Evolutionary conservation across 2,797 vertebrate genomes (phyloP), one percentile per base, ranked within the genome.

Genomic region (Neoniphon sammara): DNA sequence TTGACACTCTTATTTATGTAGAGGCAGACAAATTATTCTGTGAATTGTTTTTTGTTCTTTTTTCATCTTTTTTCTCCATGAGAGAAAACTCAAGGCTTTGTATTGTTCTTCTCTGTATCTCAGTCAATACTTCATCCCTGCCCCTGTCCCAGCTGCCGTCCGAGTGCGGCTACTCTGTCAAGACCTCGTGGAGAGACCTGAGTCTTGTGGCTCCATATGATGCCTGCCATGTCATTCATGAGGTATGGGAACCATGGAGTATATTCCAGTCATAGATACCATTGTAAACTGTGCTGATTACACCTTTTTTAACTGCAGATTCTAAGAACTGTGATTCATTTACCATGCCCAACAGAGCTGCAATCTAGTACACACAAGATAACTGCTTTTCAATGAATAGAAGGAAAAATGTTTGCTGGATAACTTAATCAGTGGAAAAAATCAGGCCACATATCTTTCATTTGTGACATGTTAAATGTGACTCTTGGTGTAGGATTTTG

Each of bases 91-190:
- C 4, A 10, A 50, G 0, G 1, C 20, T 64, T 69, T 75, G 15
- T 50, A 15, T 47, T 53, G 2, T 67, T 10, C 31, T 27, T 15
- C 0, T 71, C 7, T 84, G 23, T 82, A n/a, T 72, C 50, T n/a
- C 54, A 92, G 91, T 1, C 2, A 91, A 90, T 53, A 79, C 77
- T 31, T 89, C 90, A 1, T 85, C 88, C 0, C 14, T 91, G n/a
- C 59, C 83, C 1, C 57, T 93, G 75, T 74, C 85, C 64, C 85
- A 76, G 77, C 84, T 91, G 49, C 74, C 87, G 0, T 71, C 85
- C 20, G 67, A 74, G 5, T 93, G 91, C 50, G 91, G 91, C 44
- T 93, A 90, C 82, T 81, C 81, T 0, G 70, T 92, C 17, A 66
- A 76, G 42, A 80, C 74, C 56, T 69, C 79, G 1, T 73, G 62